A percentile compares a stretch with the other conserved stretches of the same genome.
Evolutionary conservation across 2,888 invertebrate species (phyloP).

Genomic region (Macrosiphum euphorbiae): DNA sequence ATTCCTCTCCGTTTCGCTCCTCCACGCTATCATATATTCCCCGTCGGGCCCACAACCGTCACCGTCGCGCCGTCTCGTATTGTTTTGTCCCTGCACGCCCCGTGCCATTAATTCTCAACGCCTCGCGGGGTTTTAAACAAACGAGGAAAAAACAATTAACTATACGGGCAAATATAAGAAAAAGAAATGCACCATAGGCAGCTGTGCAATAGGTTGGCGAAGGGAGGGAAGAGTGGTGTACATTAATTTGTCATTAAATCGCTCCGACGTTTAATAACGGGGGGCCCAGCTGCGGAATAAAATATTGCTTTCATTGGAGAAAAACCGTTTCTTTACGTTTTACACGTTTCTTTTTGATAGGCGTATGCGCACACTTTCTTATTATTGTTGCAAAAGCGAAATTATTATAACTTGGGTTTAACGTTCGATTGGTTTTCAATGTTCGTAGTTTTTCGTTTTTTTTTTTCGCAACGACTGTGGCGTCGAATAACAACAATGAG

Average conservation of each 20-base stretch:
- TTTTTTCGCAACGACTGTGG: not conserved
- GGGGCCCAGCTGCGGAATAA: constrained; percentile 51
- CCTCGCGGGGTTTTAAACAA: constrained; percentile 61
- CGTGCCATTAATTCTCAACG: constrained; percentile 59
- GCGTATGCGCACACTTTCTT: not conserved
- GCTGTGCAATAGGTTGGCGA: constrained; percentile 16
- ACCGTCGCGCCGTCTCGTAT: constrained; percentile 31
- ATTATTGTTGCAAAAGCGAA: not conserved
- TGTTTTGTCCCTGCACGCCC: constrained; percentile 52
- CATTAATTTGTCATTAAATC: constrained; percentile 64
- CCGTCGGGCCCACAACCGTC: not conserved
- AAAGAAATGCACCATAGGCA: constrained; percentile 37
- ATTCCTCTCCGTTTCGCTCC: not conserved
- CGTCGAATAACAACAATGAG: not conserved
- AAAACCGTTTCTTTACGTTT: constrained; percentile 29
- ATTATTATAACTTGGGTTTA: constrained; percentile 16
- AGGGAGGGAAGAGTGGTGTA: constrained; percentile 2
- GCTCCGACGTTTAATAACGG: constrained; percentile 61
- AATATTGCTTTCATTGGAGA: constrained; percentile 46
- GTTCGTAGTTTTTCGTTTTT: not conserved
- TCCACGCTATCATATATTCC: not conserved
- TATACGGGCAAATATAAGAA: constrained; percentile 50
- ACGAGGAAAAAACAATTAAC: constrained; percentile 64
- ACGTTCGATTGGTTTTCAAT: not conserved
- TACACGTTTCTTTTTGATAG: constrained; percentile 15